Percentiles rank a stretch among this genome's conserved stretches.
phyloP scores from a whole-genome alignment of 2,888 invertebrate genomes.

The Conistra vaccinii region DNA sequence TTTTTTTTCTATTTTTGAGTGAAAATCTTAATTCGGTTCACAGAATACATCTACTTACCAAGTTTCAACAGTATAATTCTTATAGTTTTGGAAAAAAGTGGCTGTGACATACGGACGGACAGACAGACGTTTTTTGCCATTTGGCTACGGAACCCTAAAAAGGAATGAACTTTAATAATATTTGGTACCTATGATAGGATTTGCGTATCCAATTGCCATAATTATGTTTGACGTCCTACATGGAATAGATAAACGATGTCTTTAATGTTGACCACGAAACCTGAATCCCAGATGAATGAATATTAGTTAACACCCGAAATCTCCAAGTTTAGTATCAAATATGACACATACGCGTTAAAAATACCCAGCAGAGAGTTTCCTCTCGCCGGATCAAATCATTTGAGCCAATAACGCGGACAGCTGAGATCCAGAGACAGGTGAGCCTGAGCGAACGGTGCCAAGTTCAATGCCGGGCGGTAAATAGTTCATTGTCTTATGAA shows the following conservation, averaged over 20 bases:
- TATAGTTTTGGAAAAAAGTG: no score
- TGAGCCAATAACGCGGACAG: slow-evolving; percentile 58
- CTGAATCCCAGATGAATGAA: not conserved
- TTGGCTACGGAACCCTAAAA: no score
- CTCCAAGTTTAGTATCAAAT: slow-evolving; percentile 5
- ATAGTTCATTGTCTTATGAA: slow-evolving; percentile 52
- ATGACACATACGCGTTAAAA: slow-evolving; percentile 41
- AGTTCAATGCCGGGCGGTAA: slow-evolving; percentile 59
- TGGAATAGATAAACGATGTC: not conserved
- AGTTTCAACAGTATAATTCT: no score
- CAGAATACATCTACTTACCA: no score
- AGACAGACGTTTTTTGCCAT: no score
- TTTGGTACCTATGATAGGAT: not conserved
- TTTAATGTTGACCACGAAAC: not conserved
- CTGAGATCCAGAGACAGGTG: slow-evolving; percentile 49
- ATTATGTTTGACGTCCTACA: not conserved
- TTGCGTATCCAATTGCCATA: not conserved
- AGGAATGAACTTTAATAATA: not conserved
- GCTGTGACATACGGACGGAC: no score
- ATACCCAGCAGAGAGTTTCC: slow-evolving; percentile 35
- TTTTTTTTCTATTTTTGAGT: no score
- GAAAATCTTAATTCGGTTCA: no score
- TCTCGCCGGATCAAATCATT: slow-evolving; percentile 63
- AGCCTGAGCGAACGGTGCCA: slow-evolving; percentile 52
- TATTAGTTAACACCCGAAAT: not conserved